phyloP scores from a whole-genome alignment of 2,797 vertebrate species.

The Melanotaenia trifasciata region DNA sequence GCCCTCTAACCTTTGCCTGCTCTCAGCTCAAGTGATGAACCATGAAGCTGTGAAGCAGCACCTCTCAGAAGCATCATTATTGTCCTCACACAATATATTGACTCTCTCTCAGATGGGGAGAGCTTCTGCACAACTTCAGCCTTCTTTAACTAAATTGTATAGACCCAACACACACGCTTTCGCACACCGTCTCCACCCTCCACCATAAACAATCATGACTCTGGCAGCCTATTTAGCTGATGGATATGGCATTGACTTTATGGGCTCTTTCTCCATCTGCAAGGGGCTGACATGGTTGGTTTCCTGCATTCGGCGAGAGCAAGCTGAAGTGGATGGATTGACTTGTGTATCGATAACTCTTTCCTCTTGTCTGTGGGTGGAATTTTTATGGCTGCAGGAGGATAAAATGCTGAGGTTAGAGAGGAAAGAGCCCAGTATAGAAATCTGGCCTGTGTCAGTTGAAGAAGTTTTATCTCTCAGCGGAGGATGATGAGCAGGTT shows the following conservation, averaged over 20 bases:
- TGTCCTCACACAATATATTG: conserved; percentile 31
- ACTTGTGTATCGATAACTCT: conserved; percentile 72
- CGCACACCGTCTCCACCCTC: conserved; percentile 19
- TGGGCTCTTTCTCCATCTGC: conserved; percentile 69
- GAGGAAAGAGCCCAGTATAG: conserved; percentile 23
- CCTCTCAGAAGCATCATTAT: conserved; percentile 29
- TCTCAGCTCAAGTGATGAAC: conserved; percentile 41
- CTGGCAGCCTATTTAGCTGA: conserved; percentile 76
- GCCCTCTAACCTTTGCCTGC: conserved; percentile 52
- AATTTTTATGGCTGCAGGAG: conserved; percentile 38
- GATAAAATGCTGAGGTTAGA: conserved; percentile 51
- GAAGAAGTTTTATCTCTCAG: conserved; percentile 25
- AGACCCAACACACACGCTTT: conserved; percentile 25
- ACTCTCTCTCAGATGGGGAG: conserved; percentile 9
- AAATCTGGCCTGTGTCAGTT: conserved; percentile 21
- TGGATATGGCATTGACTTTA: conserved; percentile 79
- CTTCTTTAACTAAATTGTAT: conserved; percentile 29
- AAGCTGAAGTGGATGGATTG: conserved; percentile 69
- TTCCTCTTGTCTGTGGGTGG: conserved; percentile 50
- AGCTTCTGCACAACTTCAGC: conserved; percentile 31
- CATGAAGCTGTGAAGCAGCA: conserved; percentile 26
- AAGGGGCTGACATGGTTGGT: conserved; percentile 73
- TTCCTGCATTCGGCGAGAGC: conserved; percentile 64
- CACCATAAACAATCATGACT: conserved; percentile 67
- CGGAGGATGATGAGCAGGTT: conserved; percentile 19